phyloP scores from a whole-genome alignment of 2,888 invertebrate genomes.

The Calameuta idolon region DNA sequence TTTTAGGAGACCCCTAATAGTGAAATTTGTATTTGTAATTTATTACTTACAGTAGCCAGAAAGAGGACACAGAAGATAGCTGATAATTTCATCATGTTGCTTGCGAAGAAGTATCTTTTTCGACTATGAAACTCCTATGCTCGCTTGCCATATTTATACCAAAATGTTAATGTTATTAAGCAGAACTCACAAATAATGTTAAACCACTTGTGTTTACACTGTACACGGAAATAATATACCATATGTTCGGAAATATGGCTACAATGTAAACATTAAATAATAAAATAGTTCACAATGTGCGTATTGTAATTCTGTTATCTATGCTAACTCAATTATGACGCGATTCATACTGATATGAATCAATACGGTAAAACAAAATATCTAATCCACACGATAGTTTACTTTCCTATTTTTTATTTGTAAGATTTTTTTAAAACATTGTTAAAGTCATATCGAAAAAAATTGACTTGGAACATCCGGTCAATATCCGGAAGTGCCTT shows the following conservation, averaged over 20 bases:
- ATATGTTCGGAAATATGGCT: neutral
- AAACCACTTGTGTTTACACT: slow-evolving; percentile 40
- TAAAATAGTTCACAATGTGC: neutral
- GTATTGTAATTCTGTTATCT: neutral
- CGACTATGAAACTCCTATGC: neutral
- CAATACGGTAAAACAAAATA: neutral
- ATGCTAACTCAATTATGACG: neutral
- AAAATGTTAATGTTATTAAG: neutral
- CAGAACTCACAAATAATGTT: neutral
- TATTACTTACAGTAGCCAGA: slow-evolving; percentile 37
- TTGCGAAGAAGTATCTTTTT: slow-evolving; percentile 5
- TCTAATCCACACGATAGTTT: neutral
- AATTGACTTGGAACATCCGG: neutral
- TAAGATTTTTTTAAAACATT: neutral
- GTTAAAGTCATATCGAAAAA: neutral
- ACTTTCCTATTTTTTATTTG: neutral
- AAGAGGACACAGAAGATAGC: slow-evolving; percentile 32
- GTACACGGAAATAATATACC: neutral
- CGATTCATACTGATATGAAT: neutral
- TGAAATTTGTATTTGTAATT: no score
- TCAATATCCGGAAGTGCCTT: neutral
- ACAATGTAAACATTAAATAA: neutral
- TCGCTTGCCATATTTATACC: slow-evolving; percentile 16
- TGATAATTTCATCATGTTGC: slow-evolving; percentile 36
- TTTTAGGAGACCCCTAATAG: no score